phyloP scores from a whole-genome alignment of 2,888 invertebrate genomes.

The Labia minor region DNA sequence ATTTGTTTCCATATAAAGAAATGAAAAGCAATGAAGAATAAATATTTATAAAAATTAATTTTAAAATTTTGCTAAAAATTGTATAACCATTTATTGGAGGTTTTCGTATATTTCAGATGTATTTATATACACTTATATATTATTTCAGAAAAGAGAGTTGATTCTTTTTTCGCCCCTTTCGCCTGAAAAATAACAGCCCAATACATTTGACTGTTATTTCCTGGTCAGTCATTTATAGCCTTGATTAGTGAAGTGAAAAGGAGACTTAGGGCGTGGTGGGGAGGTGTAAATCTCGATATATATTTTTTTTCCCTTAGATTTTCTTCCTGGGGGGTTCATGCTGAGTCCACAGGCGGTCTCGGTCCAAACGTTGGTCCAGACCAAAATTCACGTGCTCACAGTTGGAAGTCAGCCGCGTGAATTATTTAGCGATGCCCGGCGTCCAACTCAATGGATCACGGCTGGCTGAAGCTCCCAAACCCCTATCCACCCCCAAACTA shows the following conservation, averaged over 20 bases:
- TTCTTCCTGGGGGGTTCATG: background rate
- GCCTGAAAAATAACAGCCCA: background rate
- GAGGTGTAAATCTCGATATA: background rate
- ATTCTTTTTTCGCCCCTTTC: too few relatives aligned
- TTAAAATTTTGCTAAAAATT: too few relatives aligned
- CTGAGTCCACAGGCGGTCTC: background rate
- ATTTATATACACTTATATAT: too few relatives aligned
- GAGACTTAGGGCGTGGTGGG: background rate
- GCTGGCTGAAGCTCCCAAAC: background rate
- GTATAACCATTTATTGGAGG: too few relatives aligned
- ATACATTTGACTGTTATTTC: background rate
- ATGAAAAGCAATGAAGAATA: too few relatives aligned
- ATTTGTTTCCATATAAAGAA: too few relatives aligned
- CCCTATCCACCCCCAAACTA: background rate
- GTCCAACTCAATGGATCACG: constrained; percentile 4
- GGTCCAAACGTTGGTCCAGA: too few relatives aligned
- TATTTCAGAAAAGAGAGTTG: too few relatives aligned
- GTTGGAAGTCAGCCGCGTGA: background rate
- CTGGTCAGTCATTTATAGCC: constrained; percentile 13
- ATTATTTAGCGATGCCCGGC: constrained; percentile 1
- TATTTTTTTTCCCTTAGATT: background rate
- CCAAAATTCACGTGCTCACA: background rate
- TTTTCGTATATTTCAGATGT: too few relatives aligned
- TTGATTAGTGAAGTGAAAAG: constrained; percentile 7
- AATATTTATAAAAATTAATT: too few relatives aligned